Evolutionary conservation across 2,113 vertebrate genomes (phyloP).

Genomic region (Microcebus ravelobensis): DNA sequence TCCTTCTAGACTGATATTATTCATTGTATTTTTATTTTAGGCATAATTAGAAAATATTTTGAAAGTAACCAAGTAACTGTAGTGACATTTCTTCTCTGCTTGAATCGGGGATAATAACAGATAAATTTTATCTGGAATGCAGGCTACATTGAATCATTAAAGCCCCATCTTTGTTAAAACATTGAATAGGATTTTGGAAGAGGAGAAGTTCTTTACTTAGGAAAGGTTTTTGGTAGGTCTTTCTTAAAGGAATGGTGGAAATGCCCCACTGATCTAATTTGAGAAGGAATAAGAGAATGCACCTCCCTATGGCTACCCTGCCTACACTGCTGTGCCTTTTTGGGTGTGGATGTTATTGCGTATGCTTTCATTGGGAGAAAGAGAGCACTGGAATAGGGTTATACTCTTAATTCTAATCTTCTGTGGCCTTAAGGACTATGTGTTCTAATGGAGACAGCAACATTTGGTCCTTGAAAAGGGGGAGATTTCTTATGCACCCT

Average conservation of each 20-base stretch:
- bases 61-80: slow-evolving; percentile 24
- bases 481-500: not conserved
- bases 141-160: not conserved
- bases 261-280: not conserved
- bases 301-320: not conserved
- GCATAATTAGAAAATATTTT: slow-evolving; percentile 55
- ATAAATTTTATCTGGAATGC: not conserved
- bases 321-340: not conserved
- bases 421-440: slow-evolving; percentile 23
- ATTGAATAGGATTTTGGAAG: not conserved
- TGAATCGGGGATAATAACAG: not conserved
- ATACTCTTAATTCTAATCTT: slow-evolving; percentile 1
- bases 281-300: not conserved
- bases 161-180: not conserved
- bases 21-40: slow-evolving; percentile 53
- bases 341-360: not conserved
- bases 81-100: slow-evolving; percentile 22
- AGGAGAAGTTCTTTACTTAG: not conserved
- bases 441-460: not conserved
- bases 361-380: not conserved
- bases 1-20: slow-evolving; percentile 6
- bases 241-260: not conserved
- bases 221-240: not conserved
- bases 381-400: not conserved
- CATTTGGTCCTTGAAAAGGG: not conserved